These are phyloP conservation scores for Pachyuromys duprasi DNA, from an alignment of 2,797 vertebrate species.

Conservation along the genomic window DNA sequence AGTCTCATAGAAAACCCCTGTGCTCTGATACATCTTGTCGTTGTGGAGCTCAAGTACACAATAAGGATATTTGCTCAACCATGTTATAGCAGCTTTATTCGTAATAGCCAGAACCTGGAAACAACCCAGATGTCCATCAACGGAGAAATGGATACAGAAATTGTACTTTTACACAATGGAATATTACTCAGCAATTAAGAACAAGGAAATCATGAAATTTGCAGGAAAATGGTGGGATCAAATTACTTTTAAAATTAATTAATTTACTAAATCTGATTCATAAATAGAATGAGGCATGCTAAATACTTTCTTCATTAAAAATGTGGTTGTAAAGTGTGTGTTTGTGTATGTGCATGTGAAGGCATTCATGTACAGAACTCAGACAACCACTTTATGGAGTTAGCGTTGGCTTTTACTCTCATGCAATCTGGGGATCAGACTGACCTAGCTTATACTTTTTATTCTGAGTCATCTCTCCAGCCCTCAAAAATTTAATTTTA, in stretches of 20 bases:
- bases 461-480: neutral
- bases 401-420: neutral
- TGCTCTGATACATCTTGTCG: no score
- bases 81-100: no score
- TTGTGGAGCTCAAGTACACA: no score
- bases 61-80: no score
- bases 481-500: neutral
- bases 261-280: conserved; percentile 3
- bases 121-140: no score
- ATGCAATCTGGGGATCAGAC: neutral
- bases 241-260: neutral
- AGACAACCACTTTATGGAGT: neutral
- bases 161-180: no score
- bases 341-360: neutral
- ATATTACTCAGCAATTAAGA: no score
- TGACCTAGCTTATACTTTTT: neutral
- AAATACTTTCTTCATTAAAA: neutral
- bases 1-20: no score
- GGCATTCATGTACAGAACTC: neutral
- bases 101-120: no score
- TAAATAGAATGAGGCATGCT: neutral
- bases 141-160: no score
- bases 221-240: no score
- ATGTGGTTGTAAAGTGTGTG: neutral
- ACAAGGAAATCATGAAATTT: no score